A percentile compares a stretch with the other conserved stretches of the same genome.
Evolutionary conservation across 1,140 invertebrate species (phyloP).

Genomic region (Saccostrea glomerata): DNA sequence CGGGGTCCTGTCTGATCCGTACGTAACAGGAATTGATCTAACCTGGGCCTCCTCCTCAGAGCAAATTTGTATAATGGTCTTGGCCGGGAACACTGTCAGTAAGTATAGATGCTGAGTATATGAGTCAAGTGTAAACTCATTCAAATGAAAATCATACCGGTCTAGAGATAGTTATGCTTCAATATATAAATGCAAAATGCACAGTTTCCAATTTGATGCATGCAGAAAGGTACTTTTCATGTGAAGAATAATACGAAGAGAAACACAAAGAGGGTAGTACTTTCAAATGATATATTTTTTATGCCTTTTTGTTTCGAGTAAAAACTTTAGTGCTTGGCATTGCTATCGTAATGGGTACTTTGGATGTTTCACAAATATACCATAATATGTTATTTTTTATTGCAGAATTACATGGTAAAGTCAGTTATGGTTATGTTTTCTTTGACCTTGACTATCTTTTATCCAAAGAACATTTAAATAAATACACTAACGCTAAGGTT

Average conservation of each 20-base stretch:
- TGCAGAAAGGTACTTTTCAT: no score
- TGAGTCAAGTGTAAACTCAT: no score
- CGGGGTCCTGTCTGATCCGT: neutral
- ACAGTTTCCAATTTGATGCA: no score
- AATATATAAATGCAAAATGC: no score
- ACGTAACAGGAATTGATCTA: neutral
- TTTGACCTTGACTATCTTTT: slow-evolving; percentile 4
- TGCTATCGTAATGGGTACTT: neutral
- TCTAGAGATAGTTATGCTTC: no score
- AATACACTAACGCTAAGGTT: neutral
- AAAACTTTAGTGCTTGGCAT: no score
- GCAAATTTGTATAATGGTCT: neutral
- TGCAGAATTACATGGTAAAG: neutral
- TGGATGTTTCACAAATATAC: neutral
- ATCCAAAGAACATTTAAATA: neutral
- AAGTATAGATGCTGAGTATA: neutral
- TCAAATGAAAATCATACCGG: no score
- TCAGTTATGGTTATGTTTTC: neutral
- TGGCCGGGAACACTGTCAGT: neutral
- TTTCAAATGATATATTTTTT: no score
- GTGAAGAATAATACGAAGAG: no score
- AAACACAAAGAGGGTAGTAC: no score
- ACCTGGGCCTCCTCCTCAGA: neutral
- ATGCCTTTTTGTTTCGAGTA: no score
- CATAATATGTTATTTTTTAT: neutral